Base-by-base conservation (phyloP, 2,113 vertebrate genomes). In the Macquaria ambigua region DNA sequence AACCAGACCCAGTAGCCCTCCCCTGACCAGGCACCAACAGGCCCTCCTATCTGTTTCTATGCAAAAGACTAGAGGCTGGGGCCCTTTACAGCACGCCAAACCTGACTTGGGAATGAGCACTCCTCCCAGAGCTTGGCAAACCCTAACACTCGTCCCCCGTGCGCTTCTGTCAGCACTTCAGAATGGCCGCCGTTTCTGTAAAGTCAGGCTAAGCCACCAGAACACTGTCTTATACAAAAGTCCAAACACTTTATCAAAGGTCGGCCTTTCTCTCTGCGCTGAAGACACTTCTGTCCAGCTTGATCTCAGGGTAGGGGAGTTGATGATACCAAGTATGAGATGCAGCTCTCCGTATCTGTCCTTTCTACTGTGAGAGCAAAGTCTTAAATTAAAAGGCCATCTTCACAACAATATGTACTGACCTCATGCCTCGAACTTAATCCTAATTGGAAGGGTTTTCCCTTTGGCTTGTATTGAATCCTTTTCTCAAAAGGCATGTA, bases 31-130 rank as follows among this genome's bases (percentile, higher is more conserved):
- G 78, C 87, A 89, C 86, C 85, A 86, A 93, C 84, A 83, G 89
- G 86, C 91, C 87, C 93, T 90, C 81, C 61, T 87, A 92, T 94
- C 94, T 93, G 93, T 95, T 95, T 95, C 96, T 96, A 96, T 96
- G 96, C 96, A 96, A 96, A 93, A 94, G 89, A 93, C 82, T 83
- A 92, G 89, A 93, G 89, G 84, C 87, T 82, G 88, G 87, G 94
- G 90, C 89, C 88, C 87, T 90, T 88, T 80, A 91, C 88, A 90
- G 87, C 81, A 90, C 67, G 88, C 91, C 91, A 86, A 89, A 91
- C 70, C 84, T 81, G 72, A 85, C 85, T 68, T 34, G 63, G 90
- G 90, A 93, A 88, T 39, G 83, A 89, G 85, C 79, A 87, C 77
- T 90, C 82, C 72, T 88, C 87, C 84, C 81, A 81, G 84, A 85